Evolutionary conservation across 1,140 invertebrate species (phyloP), one percentile per base, ranked within the genome.

Genomic region (Pteromalus puparum): DNA sequence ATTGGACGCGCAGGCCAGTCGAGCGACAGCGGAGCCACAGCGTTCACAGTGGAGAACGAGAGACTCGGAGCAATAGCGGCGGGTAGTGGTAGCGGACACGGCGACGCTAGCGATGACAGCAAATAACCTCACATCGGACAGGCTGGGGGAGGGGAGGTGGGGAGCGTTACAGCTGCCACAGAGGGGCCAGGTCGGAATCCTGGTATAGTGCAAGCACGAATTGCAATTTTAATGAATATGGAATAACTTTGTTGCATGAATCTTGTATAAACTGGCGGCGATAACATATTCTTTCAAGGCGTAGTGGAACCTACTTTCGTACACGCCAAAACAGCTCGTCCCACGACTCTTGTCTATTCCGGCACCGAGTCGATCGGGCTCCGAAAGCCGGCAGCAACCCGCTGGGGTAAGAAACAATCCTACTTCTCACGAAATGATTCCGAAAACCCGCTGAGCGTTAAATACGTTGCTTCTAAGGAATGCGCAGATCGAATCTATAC

Each of bases 281-380:
- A 91, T 92, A n/a, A 91, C 90, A 4, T 42, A 53, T 70, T 24
- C 67, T 84, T 82, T 82, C 83, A n/a, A 90, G 90, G 89, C 73
- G 90, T 87, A 13, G 70, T 89, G 18, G 92, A n/a, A 93, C 76
- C 84, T 89, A 82, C 80, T 94, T 72, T 93, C 94, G n/a, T 94
- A n/a, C 94, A 30, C 91, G 94, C 67, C 95, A 95, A 91, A 95
- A 94, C 87, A 95, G 94, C 79, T 95, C 95, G 30, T 95, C n/a
- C 95, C 0, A 95, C 94, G 95, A 95, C 86, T 95, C 95, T 4
- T 95, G 94, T 89, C 89, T 95, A 34, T 95, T 94, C 21, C 93
- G 94, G 24, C 94, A 95, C 85, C n/a, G n/a, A 95, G 94, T 87
- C 92, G 94, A 85, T 95, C 94, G 30, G 94, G 94, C 68, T 94